Evolutionary conservation across 1,140 invertebrate species (phyloP), one percentile per base, ranked within the genome.

Genomic region (Lordiphosa collinella): DNA sequence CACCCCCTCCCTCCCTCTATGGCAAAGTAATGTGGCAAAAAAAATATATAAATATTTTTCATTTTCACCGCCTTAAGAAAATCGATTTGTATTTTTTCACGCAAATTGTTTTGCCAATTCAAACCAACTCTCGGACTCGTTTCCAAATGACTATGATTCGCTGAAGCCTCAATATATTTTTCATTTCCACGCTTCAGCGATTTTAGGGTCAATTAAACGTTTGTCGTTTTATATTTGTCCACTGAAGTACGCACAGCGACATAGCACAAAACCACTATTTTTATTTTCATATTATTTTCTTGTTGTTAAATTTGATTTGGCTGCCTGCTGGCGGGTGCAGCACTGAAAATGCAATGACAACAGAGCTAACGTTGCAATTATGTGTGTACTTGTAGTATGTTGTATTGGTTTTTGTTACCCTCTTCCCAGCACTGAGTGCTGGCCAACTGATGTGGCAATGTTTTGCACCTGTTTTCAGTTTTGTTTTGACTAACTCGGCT

Each of bases 191-290:
- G 78, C 72, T 49, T 73, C 63, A 84, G 52, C 41, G 64, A 57
- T 62, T 84, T 84, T 84, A 73, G 64, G 79, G 78, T 75, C 78
- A 84, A 84, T 82, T 85, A 85, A 84, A 84, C 41, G 63, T 60
- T 65, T 64, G 51, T 57, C 48, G 61, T 50, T 80, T 84, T 84
- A 67, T 67, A 50, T 70, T 70, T 80, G 70, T 22, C 60, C 73
- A 68, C 35, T 55, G 63, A 62, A 47, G 63, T 67, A 63, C 41
- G 55, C 57, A 50, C 46, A 37, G 18, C 18, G n/a, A n/a, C n/a
- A n/a, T n/a, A n/a, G n/a, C n/a, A n/a, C n/a, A 25, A 59, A 22
- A 48, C 40, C 29, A 37, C 31, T 25, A 52, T 51, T 52, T 3
- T 16, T 10, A n/a, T 57, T 44, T 48, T 56, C 29, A 29, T 52